A percentile compares a stretch with the other conserved stretches of the same genome.
Conservation (phyloP, 1,140 invertebrate genomes). For the Euwallacea similis region DNA sequence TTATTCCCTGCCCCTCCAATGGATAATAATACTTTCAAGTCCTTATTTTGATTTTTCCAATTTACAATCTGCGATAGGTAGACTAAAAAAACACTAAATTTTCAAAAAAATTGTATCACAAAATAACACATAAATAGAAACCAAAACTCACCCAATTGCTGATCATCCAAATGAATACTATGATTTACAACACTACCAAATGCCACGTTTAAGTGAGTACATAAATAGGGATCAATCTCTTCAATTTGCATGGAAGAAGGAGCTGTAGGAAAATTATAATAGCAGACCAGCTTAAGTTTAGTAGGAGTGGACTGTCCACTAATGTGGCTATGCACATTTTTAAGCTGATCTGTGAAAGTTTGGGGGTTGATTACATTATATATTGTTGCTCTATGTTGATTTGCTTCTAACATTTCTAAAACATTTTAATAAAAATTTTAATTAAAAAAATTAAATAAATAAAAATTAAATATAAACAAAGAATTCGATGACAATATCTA, state of each 20-base stretch:
- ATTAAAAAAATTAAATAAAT: too few species aligned
- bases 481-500: too few species aligned
- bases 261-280: constrained; percentile 62
- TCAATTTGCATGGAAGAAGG: constrained; percentile 57
- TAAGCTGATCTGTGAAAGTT: constrained; percentile 18
- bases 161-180: constrained; percentile 53
- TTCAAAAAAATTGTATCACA: not conserved
- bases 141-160: constrained; percentile 33
- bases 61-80: constrained; percentile 59
- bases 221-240: constrained; percentile 68
- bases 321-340: constrained; percentile 3
- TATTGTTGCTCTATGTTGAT: constrained; percentile 33
- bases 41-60: constrained; percentile 66
- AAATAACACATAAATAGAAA: not conserved
- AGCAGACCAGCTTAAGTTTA: constrained; percentile 61
- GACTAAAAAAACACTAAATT: constrained; percentile 29
- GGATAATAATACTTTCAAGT: constrained; percentile 77
- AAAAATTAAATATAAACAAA: too few species aligned
- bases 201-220: constrained; percentile 80
- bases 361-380: constrained; percentile 30
- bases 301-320: constrained; percentile 5
- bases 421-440: too few species aligned
- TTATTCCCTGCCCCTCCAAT: constrained; percentile 69
- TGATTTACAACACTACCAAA: constrained; percentile 70
- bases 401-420: constrained; percentile 26